phyloP scores from a whole-genome alignment of 2,888 invertebrate species.

The Pandemis heparana region DNA sequence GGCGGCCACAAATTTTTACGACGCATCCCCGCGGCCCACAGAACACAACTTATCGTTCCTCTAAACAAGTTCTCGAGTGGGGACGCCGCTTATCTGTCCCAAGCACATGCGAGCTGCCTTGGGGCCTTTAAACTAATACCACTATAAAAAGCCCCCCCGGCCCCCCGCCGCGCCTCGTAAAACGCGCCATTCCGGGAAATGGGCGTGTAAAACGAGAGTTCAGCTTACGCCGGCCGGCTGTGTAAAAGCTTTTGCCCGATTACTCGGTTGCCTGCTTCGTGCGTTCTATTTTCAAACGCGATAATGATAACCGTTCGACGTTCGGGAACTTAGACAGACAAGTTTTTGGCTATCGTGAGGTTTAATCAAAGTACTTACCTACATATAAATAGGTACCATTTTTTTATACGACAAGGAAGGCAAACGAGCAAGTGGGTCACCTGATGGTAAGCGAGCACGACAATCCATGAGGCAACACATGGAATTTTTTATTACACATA shows the following conservation, averaged over 20 bases:
- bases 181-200: constrained; percentile 73
- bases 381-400: no score
- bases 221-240: constrained; percentile 63
- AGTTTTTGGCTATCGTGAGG: constrained; percentile 23
- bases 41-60: constrained; percentile 78
- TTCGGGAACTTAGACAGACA: constrained; percentile 33
- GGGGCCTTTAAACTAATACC: constrained; percentile 77
- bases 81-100: constrained; percentile 82
- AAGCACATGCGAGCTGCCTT: constrained; percentile 81
- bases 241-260: constrained; percentile 83
- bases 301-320: constrained; percentile 74
- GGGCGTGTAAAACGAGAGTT: constrained; percentile 69
- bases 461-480: no score
- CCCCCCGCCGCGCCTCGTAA: constrained; percentile 67
- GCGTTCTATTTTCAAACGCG: constrained; percentile 84
- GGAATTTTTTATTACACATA: no score
- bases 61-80: constrained; percentile 82
- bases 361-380: not conserved
- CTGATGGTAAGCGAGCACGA: no score
- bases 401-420: no score
- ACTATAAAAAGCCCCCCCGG: constrained; percentile 65
- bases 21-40: constrained; percentile 67
- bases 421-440: no score
- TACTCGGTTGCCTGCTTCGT: constrained; percentile 80
- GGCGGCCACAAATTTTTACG: constrained; percentile 49